These are phyloP conservation scores for Apoderus coryli DNA, from an alignment of 2,888 invertebrate genomes.

Conservation along the genomic window DNA sequence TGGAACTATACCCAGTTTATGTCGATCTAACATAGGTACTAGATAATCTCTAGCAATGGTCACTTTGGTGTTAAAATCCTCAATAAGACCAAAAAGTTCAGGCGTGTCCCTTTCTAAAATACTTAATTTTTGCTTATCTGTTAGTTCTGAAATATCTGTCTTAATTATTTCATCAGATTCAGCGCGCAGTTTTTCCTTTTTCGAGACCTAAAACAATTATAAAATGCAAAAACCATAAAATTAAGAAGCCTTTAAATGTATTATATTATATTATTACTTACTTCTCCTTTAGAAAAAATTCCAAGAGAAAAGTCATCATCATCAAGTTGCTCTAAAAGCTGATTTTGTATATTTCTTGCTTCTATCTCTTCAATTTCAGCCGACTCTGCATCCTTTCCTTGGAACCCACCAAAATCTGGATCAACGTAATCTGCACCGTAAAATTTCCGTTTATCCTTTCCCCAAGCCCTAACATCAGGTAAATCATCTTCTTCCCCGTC, in stretches of 20 bases:
- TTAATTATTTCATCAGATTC: slow-evolving; percentile 50
- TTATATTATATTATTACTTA: slow-evolving; percentile 1
- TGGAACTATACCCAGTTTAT: slow-evolving; percentile 46
- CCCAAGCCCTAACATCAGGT: slow-evolving; percentile 79
- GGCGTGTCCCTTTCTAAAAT: slow-evolving; percentile 76
- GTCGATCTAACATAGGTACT: slow-evolving; percentile 50
- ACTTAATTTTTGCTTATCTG: slow-evolving; percentile 59
- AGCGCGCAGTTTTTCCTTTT: slow-evolving; percentile 21
- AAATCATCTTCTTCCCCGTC: slow-evolving; percentile 60
- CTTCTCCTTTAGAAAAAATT: slow-evolving; percentile 16
- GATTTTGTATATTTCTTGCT: slow-evolving; percentile 64
- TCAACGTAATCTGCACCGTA: slow-evolving; percentile 85
- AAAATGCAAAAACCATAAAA: slow-evolving; percentile 2
- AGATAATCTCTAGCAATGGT: slow-evolving; percentile 49
- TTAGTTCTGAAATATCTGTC: slow-evolving; percentile 61
- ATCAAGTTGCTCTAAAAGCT: slow-evolving; percentile 60
- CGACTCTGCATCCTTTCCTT: slow-evolving; percentile 52
- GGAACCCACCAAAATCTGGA: slow-evolving; percentile 59
- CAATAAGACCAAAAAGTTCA: slow-evolving; percentile 63
- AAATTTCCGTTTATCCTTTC: slow-evolving; percentile 60
- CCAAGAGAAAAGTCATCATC: slow-evolving; percentile 40
- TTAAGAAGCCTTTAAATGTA: no score
- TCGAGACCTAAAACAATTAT: slow-evolving; percentile 21
- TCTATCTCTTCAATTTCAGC: slow-evolving; percentile 74
- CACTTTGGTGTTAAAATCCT: slow-evolving; percentile 59